Evolutionary conservation across 2,797 vertebrate species (phyloP), one percentile per base, ranked within the genome.

Genomic region (Petrocephalus schoutedeni): DNA sequence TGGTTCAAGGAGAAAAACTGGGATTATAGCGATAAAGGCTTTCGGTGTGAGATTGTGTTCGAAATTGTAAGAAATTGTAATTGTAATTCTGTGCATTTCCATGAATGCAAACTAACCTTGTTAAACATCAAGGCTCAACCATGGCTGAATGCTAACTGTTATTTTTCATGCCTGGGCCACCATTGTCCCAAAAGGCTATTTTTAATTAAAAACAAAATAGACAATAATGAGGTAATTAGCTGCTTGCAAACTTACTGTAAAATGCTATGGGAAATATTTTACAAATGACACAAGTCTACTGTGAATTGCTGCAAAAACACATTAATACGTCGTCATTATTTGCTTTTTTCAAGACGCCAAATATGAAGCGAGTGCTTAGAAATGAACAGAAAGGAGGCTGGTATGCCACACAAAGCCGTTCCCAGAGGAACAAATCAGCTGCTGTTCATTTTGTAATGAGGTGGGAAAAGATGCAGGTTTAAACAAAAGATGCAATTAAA

Each of bases 401-500:
- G 32, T 41, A 32, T 59, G 56, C 16, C 14, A 58, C 8, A 41
- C 16, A 85, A 45, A 53, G 4, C 56, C n/a, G 5, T 59, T 58
- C 85, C 14, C 54, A 45, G 85, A 21, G 32, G 85, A 28, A 54
- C 53, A 58, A 86, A 59, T 59, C 32, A 19, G 28, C 59, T 86
- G 59, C 28, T 32, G 53, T 86, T 86, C 56, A 41, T 36, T 86
- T 16, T 14, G 85, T 86, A 59, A 86, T 86, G 85, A 59, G 54
- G 85, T 86, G 54, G 54, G 45, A 58, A 58, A 80, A 41, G 59
- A 86, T 86, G 56, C 54, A 58, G 54, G 23, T 86, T 86, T 86
- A 86, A 41, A 86, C 54, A 86, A 86, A 86, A 86, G 56, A 86
- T 32, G 56, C 54, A 86, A 86, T 36, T 36, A 32, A 58, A 57